Conservation (phyloP, 2,113 vertebrate genomes). For the Varanus salvator region DNA sequence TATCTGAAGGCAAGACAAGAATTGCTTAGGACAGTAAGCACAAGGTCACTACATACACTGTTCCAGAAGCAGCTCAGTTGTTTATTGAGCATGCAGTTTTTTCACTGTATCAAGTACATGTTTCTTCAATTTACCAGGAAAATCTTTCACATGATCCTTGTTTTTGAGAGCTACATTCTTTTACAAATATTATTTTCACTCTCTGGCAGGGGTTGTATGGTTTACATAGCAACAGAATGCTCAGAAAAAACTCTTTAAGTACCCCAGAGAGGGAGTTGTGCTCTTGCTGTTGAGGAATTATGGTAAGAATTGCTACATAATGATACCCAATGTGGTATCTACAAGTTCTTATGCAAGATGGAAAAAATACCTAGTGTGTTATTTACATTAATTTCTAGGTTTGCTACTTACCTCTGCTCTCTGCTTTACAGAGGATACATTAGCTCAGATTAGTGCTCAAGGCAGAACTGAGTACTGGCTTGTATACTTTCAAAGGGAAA, state of each 20-base stretch:
- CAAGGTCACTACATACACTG: not conserved
- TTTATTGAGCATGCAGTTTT: not conserved
- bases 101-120: not conserved
- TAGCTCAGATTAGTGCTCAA: not conserved
- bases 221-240: not conserved
- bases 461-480: not conserved
- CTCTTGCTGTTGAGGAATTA: not conserved
- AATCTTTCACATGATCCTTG: not conserved
- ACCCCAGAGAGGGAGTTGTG: not conserved
- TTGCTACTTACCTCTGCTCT: not conserved
- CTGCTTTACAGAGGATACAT: not conserved
- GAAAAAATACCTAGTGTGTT: not conserved
- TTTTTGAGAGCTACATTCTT: not conserved
- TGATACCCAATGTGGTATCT: not conserved
- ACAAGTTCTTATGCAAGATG: not conserved
- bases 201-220: not conserved
- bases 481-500: slow-evolving; percentile 13
- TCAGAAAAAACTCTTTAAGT: not conserved
- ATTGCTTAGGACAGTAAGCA: not conserved
- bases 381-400: not conserved
- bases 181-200: slow-evolving; percentile 9
- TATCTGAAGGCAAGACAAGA: not conserved
- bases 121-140: not conserved
- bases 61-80: not conserved
- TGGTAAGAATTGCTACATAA: not conserved